These are phyloP conservation scores for Agrochola lota DNA, from an alignment of 2,888 invertebrate genomes.

Conservation along the genomic window DNA sequence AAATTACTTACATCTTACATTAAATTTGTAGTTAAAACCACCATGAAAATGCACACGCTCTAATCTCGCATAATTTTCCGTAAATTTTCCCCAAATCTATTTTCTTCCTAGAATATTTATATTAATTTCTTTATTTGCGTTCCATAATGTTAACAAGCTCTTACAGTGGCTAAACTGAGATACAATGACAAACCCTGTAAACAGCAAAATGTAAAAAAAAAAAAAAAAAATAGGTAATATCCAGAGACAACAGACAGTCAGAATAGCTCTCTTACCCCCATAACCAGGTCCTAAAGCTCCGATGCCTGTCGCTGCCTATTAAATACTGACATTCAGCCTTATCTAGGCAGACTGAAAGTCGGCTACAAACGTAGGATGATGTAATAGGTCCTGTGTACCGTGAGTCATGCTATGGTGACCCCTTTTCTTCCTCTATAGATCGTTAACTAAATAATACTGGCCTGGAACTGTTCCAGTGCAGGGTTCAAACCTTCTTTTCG, in stretches of 20 bases:
- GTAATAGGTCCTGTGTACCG: constrained; percentile 25
- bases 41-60: too few relatives aligned
- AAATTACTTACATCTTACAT: neutral
- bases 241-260: neutral
- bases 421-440: constrained; percentile 15
- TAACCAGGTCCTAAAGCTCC: neutral
- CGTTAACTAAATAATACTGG: neutral
- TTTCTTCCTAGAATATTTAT: too few relatives aligned
- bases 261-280: neutral
- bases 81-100: neutral
- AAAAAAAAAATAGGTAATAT: too few relatives aligned
- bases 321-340: constrained; percentile 17
- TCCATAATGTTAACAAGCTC: neutral
- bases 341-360: constrained; percentile 6
- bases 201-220: too few relatives aligned
- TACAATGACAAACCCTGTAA: too few relatives aligned
- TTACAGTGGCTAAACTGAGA: neutral
- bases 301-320: neutral
- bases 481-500: neutral
- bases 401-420: constrained; percentile 42
- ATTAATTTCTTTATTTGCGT: neutral
- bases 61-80: neutral
- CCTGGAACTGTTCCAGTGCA: neutral
- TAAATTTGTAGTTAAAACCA: neutral
- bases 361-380: constrained; percentile 17